Evolutionary conservation across 2,113 vertebrate genomes (phyloP), one percentile per base, ranked within the genome.

Genomic region (Coptodon rendalli): DNA sequence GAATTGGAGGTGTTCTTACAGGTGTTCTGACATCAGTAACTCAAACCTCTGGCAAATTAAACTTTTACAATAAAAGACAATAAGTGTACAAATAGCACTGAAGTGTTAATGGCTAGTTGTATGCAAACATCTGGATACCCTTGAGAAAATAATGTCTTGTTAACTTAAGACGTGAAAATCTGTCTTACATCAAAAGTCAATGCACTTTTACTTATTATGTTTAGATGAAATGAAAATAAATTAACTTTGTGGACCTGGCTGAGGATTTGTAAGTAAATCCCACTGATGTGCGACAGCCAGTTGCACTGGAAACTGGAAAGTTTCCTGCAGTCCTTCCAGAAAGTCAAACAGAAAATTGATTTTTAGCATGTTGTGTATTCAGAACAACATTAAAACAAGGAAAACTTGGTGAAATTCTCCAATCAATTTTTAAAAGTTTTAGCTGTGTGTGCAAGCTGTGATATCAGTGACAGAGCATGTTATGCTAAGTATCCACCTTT

Each of bases 401-500:
- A 52, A 52, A 8, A n/a, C 8, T n/a, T 52, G 14, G 7, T 52
- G 17, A 52, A n/a, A 53, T n/a, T 53, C 4, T n/a, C 19, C 7
- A 53, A n/a, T n/a, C 8, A 52, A 4, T 9, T 5, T 53, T 53
- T n/a, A 9, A n/a, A n/a, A 53, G 19, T 5, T 9, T 16, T 50
- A 52, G 17, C 17, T 43, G 7, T 16, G n/a, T 73, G n/a, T 9
- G 17, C 48, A 52, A 19, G 1, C 38, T 71, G 66, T 43, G 66
- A 9, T 43, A 43, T 71, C 66, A 71, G 38, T 2, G 5, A 10
- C 8, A 45, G 22, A 6, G 13, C 38, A 45, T 45, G 38, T 73
- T 36, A 19, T 27, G 66, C 66, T 45, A 73, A 73, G 0, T 17
- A 45, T 0, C 0, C 22, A 45, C 8, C 14, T 43, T 24, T 6